Evolutionary conservation across 2,113 vertebrate species (phyloP).

Genomic region (Lontra canadensis): DNA sequence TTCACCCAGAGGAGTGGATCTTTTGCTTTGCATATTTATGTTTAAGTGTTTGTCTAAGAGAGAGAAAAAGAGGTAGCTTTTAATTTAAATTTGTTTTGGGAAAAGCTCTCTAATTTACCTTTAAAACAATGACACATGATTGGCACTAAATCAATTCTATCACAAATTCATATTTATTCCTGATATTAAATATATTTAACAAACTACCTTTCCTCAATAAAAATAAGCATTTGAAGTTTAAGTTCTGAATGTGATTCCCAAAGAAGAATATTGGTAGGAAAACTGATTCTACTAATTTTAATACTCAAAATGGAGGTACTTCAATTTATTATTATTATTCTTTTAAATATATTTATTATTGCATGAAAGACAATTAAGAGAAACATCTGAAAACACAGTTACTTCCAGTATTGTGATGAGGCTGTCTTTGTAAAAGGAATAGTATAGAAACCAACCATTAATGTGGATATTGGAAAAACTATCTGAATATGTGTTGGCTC

Average conservation of each 20-base stretch:
- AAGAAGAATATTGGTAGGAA: slow-evolving; percentile 35
- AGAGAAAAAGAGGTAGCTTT: not conserved
- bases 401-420: slow-evolving; percentile 43
- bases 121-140: slow-evolving; percentile 69
- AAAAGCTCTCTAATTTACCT: slow-evolving; percentile 44
- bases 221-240: slow-evolving; percentile 64
- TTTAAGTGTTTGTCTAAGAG: slow-evolving; percentile 39
- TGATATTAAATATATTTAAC: slow-evolving; percentile 59
- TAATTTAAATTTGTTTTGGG: slow-evolving; percentile 59
- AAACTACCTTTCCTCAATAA: slow-evolving; percentile 41
- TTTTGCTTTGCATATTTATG: slow-evolving; percentile 43
- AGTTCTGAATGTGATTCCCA: slow-evolving; percentile 58
- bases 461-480: slow-evolving; percentile 10
- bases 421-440: slow-evolving; percentile 51
- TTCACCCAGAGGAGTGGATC: not conserved
- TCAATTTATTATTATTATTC: slow-evolving; percentile 49
- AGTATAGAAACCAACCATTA: slow-evolving; percentile 45
- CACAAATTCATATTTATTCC: slow-evolving; percentile 59
- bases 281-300: slow-evolving; percentile 61
- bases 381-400: slow-evolving; percentile 53
- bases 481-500: slow-evolving; percentile 43
- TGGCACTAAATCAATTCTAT: slow-evolving; percentile 53
- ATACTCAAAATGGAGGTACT: not conserved
- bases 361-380: slow-evolving; percentile 48
- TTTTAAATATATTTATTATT: slow-evolving; percentile 63